phyloP scores from a whole-genome alignment of 2,797 vertebrate species.

The Eulemur coronatus region DNA sequence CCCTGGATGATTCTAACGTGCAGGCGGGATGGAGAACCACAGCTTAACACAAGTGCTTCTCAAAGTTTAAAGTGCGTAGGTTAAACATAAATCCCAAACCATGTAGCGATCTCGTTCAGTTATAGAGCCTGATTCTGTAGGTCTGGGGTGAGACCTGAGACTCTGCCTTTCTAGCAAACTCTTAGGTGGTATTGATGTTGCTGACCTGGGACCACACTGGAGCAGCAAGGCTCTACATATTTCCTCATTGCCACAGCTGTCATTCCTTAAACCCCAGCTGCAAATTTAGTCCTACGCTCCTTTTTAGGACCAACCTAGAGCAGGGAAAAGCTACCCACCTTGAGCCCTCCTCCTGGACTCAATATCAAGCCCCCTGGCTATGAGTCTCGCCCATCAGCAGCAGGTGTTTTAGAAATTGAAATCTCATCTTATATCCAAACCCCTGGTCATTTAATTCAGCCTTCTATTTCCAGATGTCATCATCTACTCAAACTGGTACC shows the following conservation, averaged over 20 bases:
- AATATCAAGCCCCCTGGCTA: neutral
- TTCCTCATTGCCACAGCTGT: neutral
- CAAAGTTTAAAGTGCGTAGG: neutral
- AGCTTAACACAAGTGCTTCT: neutral
- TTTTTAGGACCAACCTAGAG: neutral
- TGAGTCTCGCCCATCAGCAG: neutral
- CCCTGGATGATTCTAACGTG: neutral
- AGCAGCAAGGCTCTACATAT: neutral
- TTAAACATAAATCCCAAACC: neutral
- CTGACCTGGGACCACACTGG: neutral
- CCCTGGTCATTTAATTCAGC: conserved; percentile 9
- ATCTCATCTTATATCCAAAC: neutral
- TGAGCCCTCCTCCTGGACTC: neutral
- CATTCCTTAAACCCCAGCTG: neutral
- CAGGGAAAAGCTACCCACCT: neutral
- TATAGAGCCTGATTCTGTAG: neutral
- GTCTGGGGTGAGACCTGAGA: neutral
- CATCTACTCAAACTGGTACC: neutral
- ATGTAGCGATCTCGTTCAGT: neutral
- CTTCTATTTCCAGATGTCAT: conserved; percentile 12
- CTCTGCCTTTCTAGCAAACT: neutral
- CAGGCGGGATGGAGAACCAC: neutral
- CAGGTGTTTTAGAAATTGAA: neutral
- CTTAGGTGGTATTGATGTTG: neutral
- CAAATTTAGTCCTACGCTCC: neutral